Base-by-base conservation (phyloP, 2,113 vertebrate species). In the Corynorhinus townsendii region DNA sequence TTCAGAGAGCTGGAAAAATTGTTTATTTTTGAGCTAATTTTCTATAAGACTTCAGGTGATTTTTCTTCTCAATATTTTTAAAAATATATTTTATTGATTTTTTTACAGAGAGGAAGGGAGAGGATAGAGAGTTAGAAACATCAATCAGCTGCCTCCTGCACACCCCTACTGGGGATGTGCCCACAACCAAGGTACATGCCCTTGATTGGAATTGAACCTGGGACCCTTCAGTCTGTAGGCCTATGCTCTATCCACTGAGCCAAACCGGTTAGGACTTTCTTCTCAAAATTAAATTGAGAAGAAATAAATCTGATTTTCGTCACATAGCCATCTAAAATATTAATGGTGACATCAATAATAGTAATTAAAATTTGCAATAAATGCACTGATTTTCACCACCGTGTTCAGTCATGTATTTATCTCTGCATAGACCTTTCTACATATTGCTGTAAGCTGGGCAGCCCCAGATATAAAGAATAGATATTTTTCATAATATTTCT, bases 351-450 rank as follows among this genome's bases (percentile, higher is more conserved):
- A 69, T 82, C 14, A 12, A 7, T 85, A 77, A 43, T 94, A 52
- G 7, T 83, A 62, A n/a, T 66, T 52, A 22, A 68, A 35, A 66
- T n/a, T 52, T 88, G 66, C 24, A 22, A 4, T 16, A 71, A 47
- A 35, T 16, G 0, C 2, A 24, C 52, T 5, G 9, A 64, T 28
- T 43, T 73, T 12, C 1, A 20, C 2, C 26, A 30, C 8, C 4
- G 11, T 49, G 0, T 40, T 59, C 24, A 80, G 47, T 11, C 12
- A 47, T 11, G 14, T 40, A 33, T 93, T 54, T 90, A 38, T n/a
- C 2, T 77, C 85, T 43, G 3, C 28, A 9, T 47, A 38, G 47
- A n/a, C 22, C 45, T 82, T 77, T 82, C 11, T 56, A n/a, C 40
- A 56, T 79, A 76, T 16, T 80, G 1, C 28, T 68, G 16, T 52